Base-by-base conservation (phyloP, 2,113 vertebrate species). In the Alosa alosa region DNA sequence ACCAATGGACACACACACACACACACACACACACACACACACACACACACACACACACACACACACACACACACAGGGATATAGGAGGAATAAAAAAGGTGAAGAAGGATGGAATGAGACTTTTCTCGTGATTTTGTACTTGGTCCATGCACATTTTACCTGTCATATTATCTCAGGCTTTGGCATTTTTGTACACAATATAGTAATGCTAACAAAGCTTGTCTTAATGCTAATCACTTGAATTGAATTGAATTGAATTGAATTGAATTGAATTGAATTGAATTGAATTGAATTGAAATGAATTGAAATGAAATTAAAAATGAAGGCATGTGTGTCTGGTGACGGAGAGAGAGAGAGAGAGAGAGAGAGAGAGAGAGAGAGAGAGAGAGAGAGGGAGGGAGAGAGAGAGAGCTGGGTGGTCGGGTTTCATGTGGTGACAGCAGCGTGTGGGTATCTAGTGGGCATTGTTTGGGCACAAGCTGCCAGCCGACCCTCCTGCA, bases 401-500 rank as follows among this genome's bases (percentile, higher is more conserved):
- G 6, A 31, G 10, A 36, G 25, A 72, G 64, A 15, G 11, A 75
- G 68, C 2, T 31, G 31, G 15, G 25, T 3, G 68, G 20, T 92
- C 39, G 50, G 88, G 89, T 91, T 87, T 90, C 91, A 82, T 88
- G 72, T 49, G 25, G 84, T 52, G 52, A 82, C 68, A 68, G 84
- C 83, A 85, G 31, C 31, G 31, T 81, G 85, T 88, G 87, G 92
- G 89, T 90, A 82, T 94, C 18, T 60, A 60, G 55, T 60, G 55
- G 55, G 55, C 55, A 60, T 52, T 92, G 92, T 91, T 91, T 86
- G 90, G 90, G 88, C 75, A 4, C 75, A 15, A 86, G 82, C 90
- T 87, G 92, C 87, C 84, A 44, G 89, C 85, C 88, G 86, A 89
- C 86, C 25, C 8, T 20, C 46, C 84, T 94, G 91, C 91, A 94